These are phyloP conservation scores for Luidia sarsii DNA, from an alignment of 53 echinoderm and acorn worm genomes.

Conservation along the genomic window DNA sequence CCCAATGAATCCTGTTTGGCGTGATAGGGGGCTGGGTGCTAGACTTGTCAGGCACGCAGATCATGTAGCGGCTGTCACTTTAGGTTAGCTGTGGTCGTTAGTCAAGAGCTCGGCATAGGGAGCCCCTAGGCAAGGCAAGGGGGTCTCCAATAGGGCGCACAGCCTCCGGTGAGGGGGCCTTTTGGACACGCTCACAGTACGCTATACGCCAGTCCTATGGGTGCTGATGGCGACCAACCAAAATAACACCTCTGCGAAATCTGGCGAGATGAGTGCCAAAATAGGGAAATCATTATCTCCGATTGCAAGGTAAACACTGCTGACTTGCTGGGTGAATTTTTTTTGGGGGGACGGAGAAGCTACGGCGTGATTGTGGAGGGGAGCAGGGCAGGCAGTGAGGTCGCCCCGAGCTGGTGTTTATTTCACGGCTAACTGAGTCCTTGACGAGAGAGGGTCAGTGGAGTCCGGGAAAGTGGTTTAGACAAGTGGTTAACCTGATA, in stretches of 20 bases:
- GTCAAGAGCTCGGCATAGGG: background rate
- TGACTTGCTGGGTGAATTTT: constrained; percentile 19
- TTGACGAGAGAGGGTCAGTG: constrained; percentile 40
- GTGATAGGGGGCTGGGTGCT: constrained; percentile 19
- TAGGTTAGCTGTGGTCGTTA: constrained; percentile 27
- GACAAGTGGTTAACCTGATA: constrained; percentile 28
- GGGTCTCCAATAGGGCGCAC: background rate
- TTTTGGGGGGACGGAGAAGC: too few species aligned
- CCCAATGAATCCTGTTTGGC: background rate
- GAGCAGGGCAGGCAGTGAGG: background rate
- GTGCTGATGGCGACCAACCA: background rate
- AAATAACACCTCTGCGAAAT: constrained; percentile 22
- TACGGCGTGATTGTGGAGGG: background rate
- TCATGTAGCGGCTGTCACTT: constrained; percentile 48
- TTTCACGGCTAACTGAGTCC: constrained; percentile 31
- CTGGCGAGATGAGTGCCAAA: constrained; percentile 33
- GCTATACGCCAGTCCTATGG: too few species aligned
- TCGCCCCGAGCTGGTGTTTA: constrained; percentile 22
- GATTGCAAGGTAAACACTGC: constrained; percentile 36
- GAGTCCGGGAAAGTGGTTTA: too few species aligned
- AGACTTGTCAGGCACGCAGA: constrained; percentile 32
- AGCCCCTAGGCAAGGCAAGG: constrained; percentile 28
- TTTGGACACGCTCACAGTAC: too few species aligned
- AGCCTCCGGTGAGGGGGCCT: background rate
- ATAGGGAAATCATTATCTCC: constrained; percentile 44